Base-by-base conservation (phyloP, 64 coral and sea anemone species). In the Pocillopora verrucosa region DNA sequence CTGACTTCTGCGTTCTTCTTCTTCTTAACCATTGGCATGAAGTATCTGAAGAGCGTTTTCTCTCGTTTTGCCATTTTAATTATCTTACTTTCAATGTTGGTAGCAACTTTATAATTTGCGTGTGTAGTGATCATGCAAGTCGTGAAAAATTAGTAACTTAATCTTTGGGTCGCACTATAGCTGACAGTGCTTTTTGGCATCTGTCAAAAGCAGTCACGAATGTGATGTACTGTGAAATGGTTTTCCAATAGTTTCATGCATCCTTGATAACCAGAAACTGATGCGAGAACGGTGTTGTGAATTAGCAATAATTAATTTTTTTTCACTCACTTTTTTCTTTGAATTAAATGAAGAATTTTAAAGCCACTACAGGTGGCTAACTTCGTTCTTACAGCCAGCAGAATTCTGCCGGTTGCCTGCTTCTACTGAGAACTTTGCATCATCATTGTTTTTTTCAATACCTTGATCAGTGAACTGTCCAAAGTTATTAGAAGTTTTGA, bases 381-480 rank as follows among this genome's bases (percentile, higher is more conserved):
- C 37, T 76, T 76, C 11, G 34, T 76, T 34, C 37, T 76, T 30
- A 76, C 74, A 76, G 74, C 34, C 2, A 34, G 72, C 72, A 0
- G 72, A 73, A 73, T 73, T 73, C 19, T 30, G 22, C 72, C 22
- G 19, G 72, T 73, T 73, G 72, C 72, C 72, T 10, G 72, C 72
- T 73, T 73, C 72, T 73, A 73, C 12, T 22, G 72, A 73, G 72
- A 73, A 73, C 57, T 9, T 1, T 61, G 41, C 7, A 51, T 30
- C 25, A 77, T 72, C 72, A 30, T n/a, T 16, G 63, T 89, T 89
- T 89, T 89, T 74, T 26, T 89, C 75, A 72, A 36, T 76, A 20
- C 36, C 89, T 61, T 90, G 89, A 59, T 77, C 89, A 59, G 89
- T 91, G 56, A 91, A 91, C 19, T 85, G 72, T 91, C 75, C 85